These are phyloP conservation scores for Channa striata DNA, from an alignment of 2,797 vertebrate genomes.

Conservation along the genomic window DNA sequence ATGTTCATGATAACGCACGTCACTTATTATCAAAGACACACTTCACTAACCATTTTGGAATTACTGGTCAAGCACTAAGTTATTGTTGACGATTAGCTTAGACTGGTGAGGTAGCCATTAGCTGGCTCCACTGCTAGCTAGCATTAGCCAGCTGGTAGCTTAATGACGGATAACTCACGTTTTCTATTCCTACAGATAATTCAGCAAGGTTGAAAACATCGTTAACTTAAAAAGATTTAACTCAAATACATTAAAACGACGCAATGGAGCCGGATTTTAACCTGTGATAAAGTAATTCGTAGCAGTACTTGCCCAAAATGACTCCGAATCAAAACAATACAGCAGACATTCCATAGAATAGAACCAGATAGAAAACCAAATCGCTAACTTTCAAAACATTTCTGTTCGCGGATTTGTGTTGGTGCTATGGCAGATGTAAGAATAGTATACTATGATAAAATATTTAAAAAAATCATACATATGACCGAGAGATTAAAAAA, in stretches of 20 bases:
- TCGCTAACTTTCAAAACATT: not conserved
- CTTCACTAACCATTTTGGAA: not conserved
- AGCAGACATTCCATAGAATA: conserved; percentile 34
- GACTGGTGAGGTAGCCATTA: conserved; percentile 14
- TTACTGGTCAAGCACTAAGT: not conserved
- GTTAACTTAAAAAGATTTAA: rapidly evolving
- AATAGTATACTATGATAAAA: not conserved
- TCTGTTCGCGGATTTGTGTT: not conserved
- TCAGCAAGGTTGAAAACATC: not conserved
- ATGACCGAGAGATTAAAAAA: too few species aligned
- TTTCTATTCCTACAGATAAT: not conserved
- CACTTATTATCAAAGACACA: rapidly evolving
- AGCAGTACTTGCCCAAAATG: conserved; percentile 21
- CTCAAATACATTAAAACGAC: rapidly evolving
- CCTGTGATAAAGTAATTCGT: conserved; percentile 26
- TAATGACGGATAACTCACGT: not conserved
- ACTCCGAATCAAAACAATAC: conserved; percentile 75
- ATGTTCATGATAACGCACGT: not conserved
- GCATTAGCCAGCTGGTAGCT: conserved; percentile 12
- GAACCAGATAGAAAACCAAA: not conserved
- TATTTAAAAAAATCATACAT: too few species aligned
- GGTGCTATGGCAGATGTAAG: not conserved
- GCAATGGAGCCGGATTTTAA: not conserved
- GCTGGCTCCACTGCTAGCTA: conserved; percentile 17
- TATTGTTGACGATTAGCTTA: not conserved